phyloP scores from a whole-genome alignment of 1,140 invertebrate genomes.

The Centruroides sculpturatus region DNA sequence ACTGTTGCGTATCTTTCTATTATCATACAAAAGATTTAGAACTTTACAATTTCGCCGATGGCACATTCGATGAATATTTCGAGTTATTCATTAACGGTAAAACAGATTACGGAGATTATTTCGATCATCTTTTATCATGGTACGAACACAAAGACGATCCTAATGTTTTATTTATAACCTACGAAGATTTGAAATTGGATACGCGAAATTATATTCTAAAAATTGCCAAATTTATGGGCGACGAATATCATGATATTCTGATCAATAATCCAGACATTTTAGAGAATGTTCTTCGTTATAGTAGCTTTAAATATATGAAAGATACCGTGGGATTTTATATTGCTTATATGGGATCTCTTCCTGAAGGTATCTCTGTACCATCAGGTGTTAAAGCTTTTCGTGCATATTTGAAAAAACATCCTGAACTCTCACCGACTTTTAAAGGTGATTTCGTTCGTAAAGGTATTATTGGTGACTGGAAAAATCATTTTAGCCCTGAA shows the following conservation, averaged over 20 bases:
- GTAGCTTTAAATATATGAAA: constrained; percentile 6
- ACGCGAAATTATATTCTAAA: neutral
- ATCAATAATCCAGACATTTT: neutral
- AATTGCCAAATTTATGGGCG: constrained; percentile 27
- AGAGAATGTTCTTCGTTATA: constrained; percentile 1
- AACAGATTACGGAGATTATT: constrained; percentile 28
- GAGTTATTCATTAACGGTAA: constrained; percentile 25
- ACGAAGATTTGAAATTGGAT: constrained; percentile 13
- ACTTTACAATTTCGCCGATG: neutral
- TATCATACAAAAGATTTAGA: constrained; percentile 29
- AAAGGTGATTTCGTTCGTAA: constrained; percentile 1
- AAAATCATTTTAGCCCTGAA: neutral
- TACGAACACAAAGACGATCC: constrained; percentile 11
- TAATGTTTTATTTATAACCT: constrained; percentile 27
- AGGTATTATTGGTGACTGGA: constrained; percentile 1
- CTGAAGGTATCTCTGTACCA: too few relatives aligned
- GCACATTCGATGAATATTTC: constrained; percentile 30
- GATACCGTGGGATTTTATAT: constrained; percentile 1
- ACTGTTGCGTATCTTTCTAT: constrained; percentile 45
- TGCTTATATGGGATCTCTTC: too few relatives aligned
- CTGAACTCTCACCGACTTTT: too few relatives aligned
- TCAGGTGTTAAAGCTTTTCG: too few relatives aligned
- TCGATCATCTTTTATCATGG: constrained; percentile 26
- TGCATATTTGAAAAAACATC: too few relatives aligned
- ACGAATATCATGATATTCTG: neutral